Percentiles rank a stretch among this genome's conserved stretches.
Evolutionary conservation across 2,888 invertebrate genomes (phyloP).

Genomic region (Dolomedes plantarius): DNA sequence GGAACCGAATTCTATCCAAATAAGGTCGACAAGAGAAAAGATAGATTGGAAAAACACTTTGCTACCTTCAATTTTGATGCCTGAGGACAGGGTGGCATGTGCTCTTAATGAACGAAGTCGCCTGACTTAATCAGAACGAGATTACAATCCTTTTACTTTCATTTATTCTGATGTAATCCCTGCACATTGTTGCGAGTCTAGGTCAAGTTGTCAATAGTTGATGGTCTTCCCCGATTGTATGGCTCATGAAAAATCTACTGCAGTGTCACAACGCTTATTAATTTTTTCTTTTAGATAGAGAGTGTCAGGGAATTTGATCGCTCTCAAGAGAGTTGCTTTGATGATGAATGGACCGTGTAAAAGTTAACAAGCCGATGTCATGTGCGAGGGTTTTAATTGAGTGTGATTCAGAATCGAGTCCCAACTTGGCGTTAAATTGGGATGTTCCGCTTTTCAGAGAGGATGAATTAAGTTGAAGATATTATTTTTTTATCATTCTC

Average conservation of each 20-base stretch:
- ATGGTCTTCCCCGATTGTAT: neutral
- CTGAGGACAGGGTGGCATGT: slow-evolving; percentile 3
- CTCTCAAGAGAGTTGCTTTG: no score
- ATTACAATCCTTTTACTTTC: slow-evolving; percentile 4
- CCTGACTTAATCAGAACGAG: neutral
- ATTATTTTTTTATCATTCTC: no score
- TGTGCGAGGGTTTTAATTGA: no score
- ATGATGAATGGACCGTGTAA: no score
- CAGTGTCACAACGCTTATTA: neutral
- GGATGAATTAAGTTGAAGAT: no score
- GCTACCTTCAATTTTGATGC: neutral
- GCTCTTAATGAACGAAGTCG: neutral
- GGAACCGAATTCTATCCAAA: no score
- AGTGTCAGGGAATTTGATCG: neutral
- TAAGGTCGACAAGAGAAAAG: neutral
- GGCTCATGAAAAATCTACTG: neutral
- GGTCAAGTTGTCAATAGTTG: slow-evolving; percentile 12
- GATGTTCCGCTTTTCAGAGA: no score
- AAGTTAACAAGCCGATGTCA: no score
- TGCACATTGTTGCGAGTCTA: slow-evolving; percentile 1
- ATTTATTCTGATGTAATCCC: neutral
- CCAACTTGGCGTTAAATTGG: no score
- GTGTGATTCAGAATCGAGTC: no score
- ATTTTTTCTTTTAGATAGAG: neutral
- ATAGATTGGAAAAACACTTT: neutral